Conservation (phyloP, 1,140 invertebrate species). For the Cotesia chilonis region DNA sequence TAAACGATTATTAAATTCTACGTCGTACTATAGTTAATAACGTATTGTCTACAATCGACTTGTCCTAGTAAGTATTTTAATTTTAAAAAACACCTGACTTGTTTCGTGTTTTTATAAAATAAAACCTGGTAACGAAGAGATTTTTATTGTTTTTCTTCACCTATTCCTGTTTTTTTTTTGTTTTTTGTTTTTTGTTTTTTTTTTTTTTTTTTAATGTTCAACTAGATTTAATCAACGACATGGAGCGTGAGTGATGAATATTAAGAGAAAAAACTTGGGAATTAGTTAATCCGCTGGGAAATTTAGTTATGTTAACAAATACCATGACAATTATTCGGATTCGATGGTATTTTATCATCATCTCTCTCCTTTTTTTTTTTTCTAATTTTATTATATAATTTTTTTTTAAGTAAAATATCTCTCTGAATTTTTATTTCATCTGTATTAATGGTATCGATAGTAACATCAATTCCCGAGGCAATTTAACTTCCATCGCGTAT, state of each 20-base stretch:
- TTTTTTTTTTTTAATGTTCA: not conserved
- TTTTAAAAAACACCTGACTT: slow-evolving; percentile 4
- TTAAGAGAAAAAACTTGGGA: not conserved
- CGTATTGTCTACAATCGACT: slow-evolving; percentile 6
- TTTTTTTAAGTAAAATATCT: slow-evolving; percentile 9
- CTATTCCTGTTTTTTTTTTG: too few species aligned
- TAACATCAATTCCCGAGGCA: too few species aligned
- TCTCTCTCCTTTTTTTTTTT: not conserved
- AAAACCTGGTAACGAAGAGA: slow-evolving; percentile 12
- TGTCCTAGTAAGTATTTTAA: not conserved
- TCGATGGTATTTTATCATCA: not conserved
- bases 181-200: not conserved
- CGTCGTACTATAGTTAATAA: not conserved
- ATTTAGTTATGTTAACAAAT: not conserved
- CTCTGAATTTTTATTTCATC: slow-evolving; percentile 15
- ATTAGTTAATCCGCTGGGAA: slow-evolving; percentile 9
- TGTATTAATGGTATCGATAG: too few species aligned
- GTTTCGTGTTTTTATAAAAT: not conserved
- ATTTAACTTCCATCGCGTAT: not conserved
- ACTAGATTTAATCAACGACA: slow-evolving; percentile 12
- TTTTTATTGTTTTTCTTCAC: too few species aligned
- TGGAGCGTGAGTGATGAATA: slow-evolving; percentile 19
- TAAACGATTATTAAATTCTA: slow-evolving; percentile 16
- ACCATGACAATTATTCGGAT: slow-evolving; percentile 1
- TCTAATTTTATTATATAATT: slow-evolving; percentile 4